Conservation (phyloP, 2,113 vertebrate genomes). For the Tenrec ecaudatus region DNA sequence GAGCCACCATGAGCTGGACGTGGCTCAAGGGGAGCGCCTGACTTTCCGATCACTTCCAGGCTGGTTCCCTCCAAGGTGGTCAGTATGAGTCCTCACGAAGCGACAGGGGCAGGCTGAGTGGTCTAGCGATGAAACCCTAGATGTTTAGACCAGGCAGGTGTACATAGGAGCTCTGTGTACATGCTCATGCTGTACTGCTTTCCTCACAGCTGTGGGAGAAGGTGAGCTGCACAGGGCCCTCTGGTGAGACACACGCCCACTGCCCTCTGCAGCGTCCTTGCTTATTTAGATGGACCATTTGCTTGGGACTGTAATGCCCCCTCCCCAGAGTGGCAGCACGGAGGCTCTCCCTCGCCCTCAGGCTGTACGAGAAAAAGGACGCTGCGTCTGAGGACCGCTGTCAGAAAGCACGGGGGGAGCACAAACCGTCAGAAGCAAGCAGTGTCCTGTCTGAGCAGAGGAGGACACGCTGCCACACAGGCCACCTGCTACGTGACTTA, state of each 20-base stretch:
- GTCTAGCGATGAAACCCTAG: background rate
- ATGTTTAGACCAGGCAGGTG: background rate
- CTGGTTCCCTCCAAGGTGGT: background rate
- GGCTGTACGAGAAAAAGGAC: conserved; percentile 43
- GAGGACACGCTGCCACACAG: background rate
- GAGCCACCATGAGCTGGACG: too few relatives aligned
- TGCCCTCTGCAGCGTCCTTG: background rate
- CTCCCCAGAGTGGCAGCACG: background rate
- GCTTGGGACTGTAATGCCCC: background rate
- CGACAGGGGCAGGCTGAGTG: background rate
- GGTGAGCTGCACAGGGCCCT: background rate
- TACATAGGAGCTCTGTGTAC: background rate
- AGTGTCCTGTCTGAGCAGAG: too few relatives aligned
- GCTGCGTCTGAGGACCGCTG: background rate
- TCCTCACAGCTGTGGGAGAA: too few relatives aligned
- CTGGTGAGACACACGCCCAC: background rate
- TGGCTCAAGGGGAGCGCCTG: background rate
- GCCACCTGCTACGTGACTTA: conserved; percentile 86
- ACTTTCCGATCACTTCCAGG: background rate
- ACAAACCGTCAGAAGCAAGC: conserved; percentile 39
- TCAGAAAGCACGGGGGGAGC: background rate
- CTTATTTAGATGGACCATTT: background rate
- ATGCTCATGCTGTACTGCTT: too few relatives aligned
- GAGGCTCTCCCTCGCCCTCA: background rate
- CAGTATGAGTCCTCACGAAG: background rate